Conservation (phyloP, 1,140 invertebrate genomes). For the Callitettix versicolor region DNA sequence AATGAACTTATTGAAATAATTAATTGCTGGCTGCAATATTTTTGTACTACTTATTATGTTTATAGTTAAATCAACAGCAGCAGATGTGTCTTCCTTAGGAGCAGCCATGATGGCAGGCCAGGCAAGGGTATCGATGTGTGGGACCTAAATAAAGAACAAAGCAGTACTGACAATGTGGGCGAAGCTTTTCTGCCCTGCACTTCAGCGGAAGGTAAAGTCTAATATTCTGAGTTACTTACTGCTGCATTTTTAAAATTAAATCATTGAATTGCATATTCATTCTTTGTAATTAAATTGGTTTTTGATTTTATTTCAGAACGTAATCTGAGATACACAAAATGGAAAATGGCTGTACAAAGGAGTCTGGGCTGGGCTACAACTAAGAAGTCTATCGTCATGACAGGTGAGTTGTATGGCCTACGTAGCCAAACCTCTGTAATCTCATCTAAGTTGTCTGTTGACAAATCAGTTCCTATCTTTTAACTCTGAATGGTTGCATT, state of each 20-base stretch:
- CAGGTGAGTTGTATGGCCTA: too few relatives aligned
- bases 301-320: constrained; percentile 66
- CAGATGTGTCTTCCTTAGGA: constrained; percentile 83
- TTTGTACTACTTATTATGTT: too few relatives aligned
- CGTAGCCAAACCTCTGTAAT: not conserved
- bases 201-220: constrained; percentile 50
- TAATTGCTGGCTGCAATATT: too few relatives aligned
- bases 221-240: not conserved
- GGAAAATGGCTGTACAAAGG: constrained; percentile 86
- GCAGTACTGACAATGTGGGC: constrained; percentile 26
- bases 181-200: constrained; percentile 72
- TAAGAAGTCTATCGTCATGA: constrained; percentile 59
- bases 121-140: constrained; percentile 63
- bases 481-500: not conserved
- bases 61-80: constrained; percentile 65
- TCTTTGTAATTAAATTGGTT: constrained; percentile 13
- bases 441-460: not conserved
- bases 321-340: constrained; percentile 69
- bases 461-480: not conserved
- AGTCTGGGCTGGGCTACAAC: constrained; percentile 73
- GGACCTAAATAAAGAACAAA: constrained; percentile 39
- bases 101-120: constrained; percentile 80
- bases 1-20: too few relatives aligned
- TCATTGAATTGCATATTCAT: not conserved
- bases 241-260: not conserved